Conservation (phyloP, 2,113 vertebrate genomes). For the Phasianus colchicus region DNA sequence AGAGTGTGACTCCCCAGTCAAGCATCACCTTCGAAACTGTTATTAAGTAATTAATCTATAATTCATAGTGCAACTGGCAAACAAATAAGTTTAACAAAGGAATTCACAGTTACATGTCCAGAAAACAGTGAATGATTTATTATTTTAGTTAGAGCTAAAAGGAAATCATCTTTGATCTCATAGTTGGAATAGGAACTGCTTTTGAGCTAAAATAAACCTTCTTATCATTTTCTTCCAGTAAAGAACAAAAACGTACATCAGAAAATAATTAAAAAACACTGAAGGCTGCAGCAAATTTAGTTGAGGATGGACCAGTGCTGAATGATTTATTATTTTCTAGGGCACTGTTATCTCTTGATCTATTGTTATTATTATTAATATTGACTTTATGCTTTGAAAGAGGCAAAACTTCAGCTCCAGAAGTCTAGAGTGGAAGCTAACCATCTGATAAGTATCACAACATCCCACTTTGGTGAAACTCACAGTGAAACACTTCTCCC, state of each 20-base stretch:
- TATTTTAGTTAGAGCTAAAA: constrained; percentile 48
- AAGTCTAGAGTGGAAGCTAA: not conserved
- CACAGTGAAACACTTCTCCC: not conserved
- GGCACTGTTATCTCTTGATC: not conserved
- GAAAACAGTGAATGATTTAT: constrained; percentile 59
- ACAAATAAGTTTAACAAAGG: constrained; percentile 48
- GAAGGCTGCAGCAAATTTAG: constrained; percentile 5
- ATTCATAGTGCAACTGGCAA: constrained; percentile 44
- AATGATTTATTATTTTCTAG: constrained; percentile 30
- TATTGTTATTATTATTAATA: constrained; percentile 25
- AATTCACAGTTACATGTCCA: constrained; percentile 28
- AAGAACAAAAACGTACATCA: not conserved
- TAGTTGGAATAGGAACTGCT: not conserved
- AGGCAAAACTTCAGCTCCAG: not conserved
- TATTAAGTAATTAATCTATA: constrained; percentile 64
- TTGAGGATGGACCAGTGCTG: not conserved
- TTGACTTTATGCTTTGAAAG: constrained; percentile 13
- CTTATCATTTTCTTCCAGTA: constrained; percentile 17
- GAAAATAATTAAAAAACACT: constrained; percentile 50
- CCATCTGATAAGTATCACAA: not conserved
- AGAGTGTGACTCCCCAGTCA: constrained; percentile 46
- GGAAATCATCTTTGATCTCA: constrained; percentile 46
- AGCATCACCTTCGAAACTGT: constrained; percentile 16
- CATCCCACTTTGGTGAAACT: not conserved
- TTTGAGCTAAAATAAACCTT: constrained; percentile 42